Conservation (phyloP, 1,140 invertebrate species). For the Aphaenogaster rudis region DNA sequence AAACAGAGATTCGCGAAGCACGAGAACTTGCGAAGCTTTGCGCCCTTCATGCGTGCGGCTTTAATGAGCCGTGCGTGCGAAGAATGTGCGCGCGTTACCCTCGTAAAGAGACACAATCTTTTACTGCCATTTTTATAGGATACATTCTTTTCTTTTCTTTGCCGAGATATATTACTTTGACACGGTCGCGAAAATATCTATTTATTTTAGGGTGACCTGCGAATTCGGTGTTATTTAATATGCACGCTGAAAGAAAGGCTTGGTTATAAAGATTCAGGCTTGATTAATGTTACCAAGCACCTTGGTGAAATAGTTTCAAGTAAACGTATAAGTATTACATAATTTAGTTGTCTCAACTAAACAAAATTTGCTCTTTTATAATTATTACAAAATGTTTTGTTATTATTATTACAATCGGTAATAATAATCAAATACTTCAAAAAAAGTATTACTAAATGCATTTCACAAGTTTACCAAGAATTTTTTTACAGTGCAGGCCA, state of each 20-base stretch:
- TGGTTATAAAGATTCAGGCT: too few relatives aligned
- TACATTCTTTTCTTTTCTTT: not conserved
- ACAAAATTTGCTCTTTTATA: too few relatives aligned
- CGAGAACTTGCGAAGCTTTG: slow-evolving; percentile 24
- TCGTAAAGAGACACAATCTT: slow-evolving; percentile 25
- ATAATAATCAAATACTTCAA: too few relatives aligned
- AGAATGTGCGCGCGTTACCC: slow-evolving; percentile 30
- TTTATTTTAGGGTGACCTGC: not conserved
- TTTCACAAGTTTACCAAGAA: too few relatives aligned
- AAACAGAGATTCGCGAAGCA: slow-evolving; percentile 27
- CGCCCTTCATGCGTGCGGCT: slow-evolving; percentile 43
- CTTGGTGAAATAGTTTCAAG: too few relatives aligned
- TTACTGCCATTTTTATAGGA: slow-evolving; percentile 1
- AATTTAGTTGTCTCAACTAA: too few relatives aligned
- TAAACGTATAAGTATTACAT: too few relatives aligned
- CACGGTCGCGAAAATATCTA: not conserved
- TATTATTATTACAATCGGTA: too few relatives aligned
- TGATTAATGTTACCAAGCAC: too few relatives aligned
- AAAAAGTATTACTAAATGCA: too few relatives aligned
- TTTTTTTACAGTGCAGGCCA: not conserved
- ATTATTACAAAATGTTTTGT: too few relatives aligned
- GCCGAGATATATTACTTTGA: not conserved
- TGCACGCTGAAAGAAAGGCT: not conserved
- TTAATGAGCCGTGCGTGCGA: slow-evolving; percentile 63
- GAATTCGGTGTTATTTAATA: not conserved